Percentiles rank a stretch among this genome's conserved stretches.
phyloP scores from a whole-genome alignment of 2,888 invertebrate species.

The Dolomedes plantarius region DNA sequence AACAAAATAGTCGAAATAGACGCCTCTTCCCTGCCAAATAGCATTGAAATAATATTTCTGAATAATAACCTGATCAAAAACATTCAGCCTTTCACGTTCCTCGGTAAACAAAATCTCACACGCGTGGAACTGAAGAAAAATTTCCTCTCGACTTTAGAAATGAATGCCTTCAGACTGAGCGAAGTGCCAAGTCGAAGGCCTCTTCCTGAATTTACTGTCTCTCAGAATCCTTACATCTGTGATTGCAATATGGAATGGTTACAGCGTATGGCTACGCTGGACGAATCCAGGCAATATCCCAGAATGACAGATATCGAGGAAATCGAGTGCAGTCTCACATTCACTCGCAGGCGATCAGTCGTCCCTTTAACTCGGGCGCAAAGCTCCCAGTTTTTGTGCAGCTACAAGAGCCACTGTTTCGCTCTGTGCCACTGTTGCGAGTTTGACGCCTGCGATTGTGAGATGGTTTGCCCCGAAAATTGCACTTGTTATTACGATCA shows the following conservation, averaged over 20 bases:
- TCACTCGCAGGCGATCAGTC: slow-evolving; percentile 54
- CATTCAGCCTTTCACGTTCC: slow-evolving; percentile 92
- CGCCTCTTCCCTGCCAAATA: slow-evolving; percentile 87
- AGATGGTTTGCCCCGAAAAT: slow-evolving; percentile 91
- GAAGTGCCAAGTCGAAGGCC: slow-evolving; percentile 83
- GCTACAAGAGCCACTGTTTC: slow-evolving; percentile 90
- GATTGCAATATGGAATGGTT: slow-evolving; percentile 95
- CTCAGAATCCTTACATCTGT: slow-evolving; percentile 81
- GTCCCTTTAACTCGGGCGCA: slow-evolving; percentile 68
- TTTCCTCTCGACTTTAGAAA: slow-evolving; percentile 91
- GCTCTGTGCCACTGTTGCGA: slow-evolving; percentile 92
- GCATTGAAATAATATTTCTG: slow-evolving; percentile 87
- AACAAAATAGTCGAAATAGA: slow-evolving; percentile 84
- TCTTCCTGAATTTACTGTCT: slow-evolving; percentile 74
- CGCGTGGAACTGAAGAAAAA: slow-evolving; percentile 94
- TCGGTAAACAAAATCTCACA: slow-evolving; percentile 90
- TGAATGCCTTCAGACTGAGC: slow-evolving; percentile 89
- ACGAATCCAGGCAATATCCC: slow-evolving; percentile 87
- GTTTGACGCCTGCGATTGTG: slow-evolving; percentile 93
- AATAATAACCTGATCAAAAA: slow-evolving; percentile 91
- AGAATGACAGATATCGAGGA: slow-evolving; percentile 88
- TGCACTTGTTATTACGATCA: slow-evolving; percentile 93
- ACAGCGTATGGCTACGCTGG: slow-evolving; percentile 82
- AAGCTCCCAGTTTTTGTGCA: slow-evolving; percentile 84
- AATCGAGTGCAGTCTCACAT: slow-evolving; percentile 87